phyloP scores from a whole-genome alignment of 2,113 vertebrate genomes.

The Tetrao urogallus region DNA sequence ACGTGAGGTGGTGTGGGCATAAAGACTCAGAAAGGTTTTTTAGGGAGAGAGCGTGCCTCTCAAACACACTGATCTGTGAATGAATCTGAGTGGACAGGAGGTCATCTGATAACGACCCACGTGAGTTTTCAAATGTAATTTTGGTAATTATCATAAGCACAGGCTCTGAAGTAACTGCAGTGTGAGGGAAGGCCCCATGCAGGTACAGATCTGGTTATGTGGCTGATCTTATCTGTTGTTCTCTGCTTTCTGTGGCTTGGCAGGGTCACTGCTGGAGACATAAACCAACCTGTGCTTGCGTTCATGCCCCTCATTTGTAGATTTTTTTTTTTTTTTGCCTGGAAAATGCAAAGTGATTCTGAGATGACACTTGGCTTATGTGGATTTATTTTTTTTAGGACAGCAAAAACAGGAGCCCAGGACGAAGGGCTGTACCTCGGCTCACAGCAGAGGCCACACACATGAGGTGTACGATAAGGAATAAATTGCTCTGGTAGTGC shows the following conservation, averaged over 20 bases:
- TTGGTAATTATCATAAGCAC: neutral
- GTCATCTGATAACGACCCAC: neutral
- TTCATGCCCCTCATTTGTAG: neutral
- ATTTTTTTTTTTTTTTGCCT: neutral
- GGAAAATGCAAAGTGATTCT: neutral
- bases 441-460: too few species aligned
- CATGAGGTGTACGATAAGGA: neutral
- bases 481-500: neutral
- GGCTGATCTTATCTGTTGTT: neutral
- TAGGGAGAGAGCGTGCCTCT: neutral
- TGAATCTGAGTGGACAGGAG: neutral
- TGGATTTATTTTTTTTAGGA: neutral
- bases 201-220: neutral
- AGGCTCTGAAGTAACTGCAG: neutral
- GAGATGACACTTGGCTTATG: neutral
- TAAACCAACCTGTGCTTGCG: neutral
- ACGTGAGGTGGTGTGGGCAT: too few species aligned
- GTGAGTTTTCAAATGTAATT: neutral
- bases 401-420: neutral
- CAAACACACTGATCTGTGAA: neutral
- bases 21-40: fast-evolving
- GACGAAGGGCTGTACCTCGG: neutral
- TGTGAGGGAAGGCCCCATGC: neutral
- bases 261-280: neutral
- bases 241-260: neutral